phyloP scores from a whole-genome alignment of 2,888 invertebrate species.

The Epinotia bilunana region DNA sequence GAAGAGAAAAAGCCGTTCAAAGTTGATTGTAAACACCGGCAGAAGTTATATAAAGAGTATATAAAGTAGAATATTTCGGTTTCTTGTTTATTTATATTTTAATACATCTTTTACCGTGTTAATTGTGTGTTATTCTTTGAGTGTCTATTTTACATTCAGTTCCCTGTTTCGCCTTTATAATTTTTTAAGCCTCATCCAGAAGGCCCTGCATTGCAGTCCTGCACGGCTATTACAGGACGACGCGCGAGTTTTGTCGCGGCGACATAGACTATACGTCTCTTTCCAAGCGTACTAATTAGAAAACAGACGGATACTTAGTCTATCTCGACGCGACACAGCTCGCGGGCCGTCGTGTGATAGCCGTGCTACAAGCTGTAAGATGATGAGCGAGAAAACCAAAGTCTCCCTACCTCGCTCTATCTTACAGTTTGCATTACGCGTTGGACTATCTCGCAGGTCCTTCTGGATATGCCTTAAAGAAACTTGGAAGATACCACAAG shows the following conservation, averaged over 20 bases:
- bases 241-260: too few species aligned
- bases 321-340: too few species aligned
- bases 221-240: too few species aligned
- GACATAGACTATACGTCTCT: too few species aligned
- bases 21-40: conserved; percentile 70
- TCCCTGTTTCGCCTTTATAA: neutral
- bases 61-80: conserved; percentile 32
- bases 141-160: neutral
- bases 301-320: too few species aligned
- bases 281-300: too few species aligned
- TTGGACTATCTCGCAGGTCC: neutral
- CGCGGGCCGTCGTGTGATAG: too few species aligned
- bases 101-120: conserved; percentile 32
- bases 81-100: conserved; percentile 53
- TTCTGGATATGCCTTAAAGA: neutral
- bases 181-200: neutral
- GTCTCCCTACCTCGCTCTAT: neutral
- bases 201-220: neutral
- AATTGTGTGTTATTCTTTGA: conserved; percentile 24
- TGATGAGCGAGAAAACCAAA: neutral
- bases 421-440: neutral
- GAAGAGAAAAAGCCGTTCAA: conserved; percentile 59
- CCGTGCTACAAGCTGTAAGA: neutral
- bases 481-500: neutral
- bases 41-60: conserved; percentile 68